Evolutionary conservation across 2,113 vertebrate genomes (phyloP), one percentile per base, ranked within the genome.

Genomic region (Siniperca chuatsi): DNA sequence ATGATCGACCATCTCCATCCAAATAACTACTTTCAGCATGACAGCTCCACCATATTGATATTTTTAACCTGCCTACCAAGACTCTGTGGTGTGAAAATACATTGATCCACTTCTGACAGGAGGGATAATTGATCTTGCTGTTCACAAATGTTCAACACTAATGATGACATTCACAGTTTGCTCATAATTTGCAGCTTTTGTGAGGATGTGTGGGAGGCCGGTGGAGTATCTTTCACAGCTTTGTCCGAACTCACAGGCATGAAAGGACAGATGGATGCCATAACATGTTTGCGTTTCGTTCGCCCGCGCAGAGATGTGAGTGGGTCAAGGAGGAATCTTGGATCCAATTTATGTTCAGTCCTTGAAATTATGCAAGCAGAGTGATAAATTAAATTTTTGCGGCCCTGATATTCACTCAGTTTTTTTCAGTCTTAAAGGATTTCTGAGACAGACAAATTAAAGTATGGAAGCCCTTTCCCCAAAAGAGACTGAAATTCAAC

Each of bases 211-310:
- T 91, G 78, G 88, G 87, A 75, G 86, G 82, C 15, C 33, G 6
- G 48, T 4, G 0, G 81, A 66, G 85, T n/a, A 75, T 82, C 80
- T 78, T 42, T 82, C 78, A 61, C 84, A 37, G 75, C 71, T 71
- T 67, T 2, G 58, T 79, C 78, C 0, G n/a, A 85, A 71, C 60
- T 82, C 35, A n/a, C 46, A 75, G 54, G 21, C 55, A 65, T 5
- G 20, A 78, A 62, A 55, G 78, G 82, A 83, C 87, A 87, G 79
- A 91, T 79, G 86, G 86, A 8, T 21, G 68, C 69, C 62, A 15
- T 40, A 20, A 52, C 25, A 37, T 66, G 73, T 80, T 66, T 21
- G 61, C 11, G 71, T 68, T 69, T 75, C 0, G 12, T 70, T 72
- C 40, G 10, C 69, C 78, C 9, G 3, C 21, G 0, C 25, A 2